Base-by-base conservation (phyloP, 2,888 invertebrate genomes). In the Seladonia tumulorum region DNA sequence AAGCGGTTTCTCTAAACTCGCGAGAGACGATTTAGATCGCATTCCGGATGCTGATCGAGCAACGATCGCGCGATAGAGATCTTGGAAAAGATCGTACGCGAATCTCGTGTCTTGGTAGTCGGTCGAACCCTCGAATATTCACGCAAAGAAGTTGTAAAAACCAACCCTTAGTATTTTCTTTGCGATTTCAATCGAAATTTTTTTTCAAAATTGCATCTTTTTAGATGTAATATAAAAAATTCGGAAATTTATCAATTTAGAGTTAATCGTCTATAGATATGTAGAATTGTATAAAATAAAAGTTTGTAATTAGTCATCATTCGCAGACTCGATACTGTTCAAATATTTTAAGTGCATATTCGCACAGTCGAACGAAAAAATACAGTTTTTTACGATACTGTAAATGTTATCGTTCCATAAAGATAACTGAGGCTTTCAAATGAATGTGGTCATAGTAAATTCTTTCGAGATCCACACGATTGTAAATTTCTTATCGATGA, bases 1-100 rank as follows among this genome's bases (percentile, higher is more conserved):
- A 89, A 85, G 82, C 72, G 82, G 47, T 90, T 90, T 90, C 88
- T 86, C 90, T 87, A 18, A 16, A 49, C 49, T 49, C 22, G 53
- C 42, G 66, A 79, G 49, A 45, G 16, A 63, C 42, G 74, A 81
- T 82, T 63, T 74, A 72, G 66, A 85, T 83, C 42, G 71, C 63
- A 72, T 71, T 74, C 18, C 29, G 35, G 72, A 35, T 66, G 16
- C 66, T 29, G 66, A 66, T 66, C 35, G 18, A 66, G 66, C 25
- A 14, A 60, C 49, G 5, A 18, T 49, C 49, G 16, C 49, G 16
- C n/a, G n/a, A n/a, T 25, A 10, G 60, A 25, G 60, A 60, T 60
- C 25, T 14, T 25, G 60, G 60, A 1, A 25, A 3, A 25, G n/a
- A 60, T n/a, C 14, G 25, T 14, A 60, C 25, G 25, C 1, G 14